Evolutionary conservation across 2,113 vertebrate species (phyloP), one percentile per base, ranked within the genome.

Genomic region (Scophthalmus maximus): DNA sequence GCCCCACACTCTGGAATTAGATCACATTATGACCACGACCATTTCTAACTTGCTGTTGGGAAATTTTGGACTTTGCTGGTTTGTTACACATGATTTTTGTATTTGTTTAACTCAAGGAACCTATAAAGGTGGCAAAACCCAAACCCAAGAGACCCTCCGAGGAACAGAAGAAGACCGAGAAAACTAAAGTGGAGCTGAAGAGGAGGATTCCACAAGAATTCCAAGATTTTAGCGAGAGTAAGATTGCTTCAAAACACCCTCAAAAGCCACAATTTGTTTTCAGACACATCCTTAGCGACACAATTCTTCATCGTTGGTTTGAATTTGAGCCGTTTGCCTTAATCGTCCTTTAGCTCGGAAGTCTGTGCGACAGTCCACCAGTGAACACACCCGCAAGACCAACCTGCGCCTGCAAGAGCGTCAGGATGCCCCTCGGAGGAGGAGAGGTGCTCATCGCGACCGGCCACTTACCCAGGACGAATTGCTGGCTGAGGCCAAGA

Each of bases 311-410:
- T 36, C 18, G 10, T n/a, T 40, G 6, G 15, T 4, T 51, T 30
- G 27, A n/a, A 34, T 18, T 47, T 58, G 7, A 20, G 1, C 34
- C 22, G 30, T 29, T 1, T 32, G 7, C 2, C 6, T 72, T 27
- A 2, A 49, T 69, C 6, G 0, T 42, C 50, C 6, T 44, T 22
- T 76, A 96, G 97, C 95, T 40, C 91, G 97, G 9, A 98, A 98
- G 89, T 96, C 96, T 22, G 96, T 98, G 92, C 93, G 97, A 1
- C 96, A 98, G 58, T 98, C 97, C 1, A 99, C 97, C 5, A 97
- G 97, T 0, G 97, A 99, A 49, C 97, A 98, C 76, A 98, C 97
- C 0, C 88, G 97, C 0, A 97, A 98, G 25, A 98, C 97, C 0
- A 98, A 98, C 76, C 92, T 98, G 56, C 95, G 97, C 2, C 79